Evolutionary conservation across 2,113 vertebrate species (phyloP), one percentile per base, ranked within the genome.

Genomic region (Cynopterus brachyotis): DNA sequence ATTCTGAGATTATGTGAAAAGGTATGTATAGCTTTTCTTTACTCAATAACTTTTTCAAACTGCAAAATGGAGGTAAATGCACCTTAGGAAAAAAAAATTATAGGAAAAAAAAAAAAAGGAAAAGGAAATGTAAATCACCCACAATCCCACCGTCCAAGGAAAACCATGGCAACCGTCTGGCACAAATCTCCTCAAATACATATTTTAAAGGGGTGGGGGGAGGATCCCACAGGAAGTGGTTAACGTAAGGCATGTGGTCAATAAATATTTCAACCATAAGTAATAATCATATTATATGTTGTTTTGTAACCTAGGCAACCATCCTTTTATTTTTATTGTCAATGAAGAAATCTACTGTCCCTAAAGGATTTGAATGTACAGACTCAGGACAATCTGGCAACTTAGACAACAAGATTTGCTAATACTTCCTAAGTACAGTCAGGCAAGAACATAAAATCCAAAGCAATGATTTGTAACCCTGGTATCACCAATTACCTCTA

Each of bases 271-370:
- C 89, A 85, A 81, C 19, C 59, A 13, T 55, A 90, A 72, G 35
- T 79, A 94, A 57, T 89, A 89, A 60, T 93, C 79, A 28, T 30
- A 53, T 45, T 73, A 59, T 50, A 40, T 35, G 13, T 75, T 55
- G n/a, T n/a, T 95, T 53, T 26, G n/a, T 73, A 94, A 86, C 84
- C 90, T 79, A 86, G 94, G 53, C 92, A 96, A 92, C 90, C 55
- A 15, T 24, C 42, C 28, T 55, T 94, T 91, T 35, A 64, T 75
- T 80, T 78, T 45, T 20, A 87, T 13, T 19, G 42, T 73, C 73
- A 40, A 17, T 16, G 55, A 94, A 83, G 79, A 32, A 37, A 75
- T n/a, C 59, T 35, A 37, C 53, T 8, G 12, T 76, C 91, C 59
- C 88, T 83, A 32, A 94, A 95, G 88, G 84, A 83, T 78, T 16